Percentiles rank a stretch among this genome's conserved stretches.
Conservation (phyloP, 1,140 invertebrate species). For the Lordiphosa stackelbergi region DNA sequence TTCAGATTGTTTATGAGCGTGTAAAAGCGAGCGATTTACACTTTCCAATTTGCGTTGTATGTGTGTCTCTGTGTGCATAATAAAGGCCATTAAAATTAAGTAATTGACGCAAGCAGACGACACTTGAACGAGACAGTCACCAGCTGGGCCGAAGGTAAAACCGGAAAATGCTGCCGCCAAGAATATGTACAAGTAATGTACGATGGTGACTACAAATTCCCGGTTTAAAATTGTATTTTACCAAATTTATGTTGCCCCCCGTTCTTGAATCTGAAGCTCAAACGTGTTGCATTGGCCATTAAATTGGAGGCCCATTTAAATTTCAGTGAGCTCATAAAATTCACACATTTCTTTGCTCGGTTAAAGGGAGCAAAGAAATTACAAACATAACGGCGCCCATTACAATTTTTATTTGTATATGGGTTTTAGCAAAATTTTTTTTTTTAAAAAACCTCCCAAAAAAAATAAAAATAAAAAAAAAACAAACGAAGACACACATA, state of each 20-base stretch:
- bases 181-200: constrained; percentile 3
- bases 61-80: constrained; percentile 34
- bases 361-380: too few species aligned
- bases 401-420: too few species aligned
- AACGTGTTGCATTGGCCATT: constrained; percentile 32
- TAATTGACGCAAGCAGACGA: constrained; percentile 51
- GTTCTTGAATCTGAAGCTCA: constrained; percentile 2
- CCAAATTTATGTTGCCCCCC: constrained; percentile 1
- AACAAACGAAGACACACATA: too few species aligned
- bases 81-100: constrained; percentile 64
- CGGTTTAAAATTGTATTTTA: constrained; percentile 4
- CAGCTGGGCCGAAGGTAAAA: constrained; percentile 33
- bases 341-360: constrained; percentile 36
- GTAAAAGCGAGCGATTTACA: constrained; percentile 43
- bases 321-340: constrained; percentile 53
- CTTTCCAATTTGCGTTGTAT: constrained; percentile 37
- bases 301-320: constrained; percentile 55
- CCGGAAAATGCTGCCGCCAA: constrained; percentile 38
- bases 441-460: too few species aligned
- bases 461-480: too few species aligned
- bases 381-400: too few species aligned
- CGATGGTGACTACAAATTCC: not conserved
- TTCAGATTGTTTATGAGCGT: constrained; percentile 36
- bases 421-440: too few species aligned
- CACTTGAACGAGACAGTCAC: constrained; percentile 17